Conservation (phyloP, 2,797 vertebrate genomes). For the Sciaenops ocellatus region DNA sequence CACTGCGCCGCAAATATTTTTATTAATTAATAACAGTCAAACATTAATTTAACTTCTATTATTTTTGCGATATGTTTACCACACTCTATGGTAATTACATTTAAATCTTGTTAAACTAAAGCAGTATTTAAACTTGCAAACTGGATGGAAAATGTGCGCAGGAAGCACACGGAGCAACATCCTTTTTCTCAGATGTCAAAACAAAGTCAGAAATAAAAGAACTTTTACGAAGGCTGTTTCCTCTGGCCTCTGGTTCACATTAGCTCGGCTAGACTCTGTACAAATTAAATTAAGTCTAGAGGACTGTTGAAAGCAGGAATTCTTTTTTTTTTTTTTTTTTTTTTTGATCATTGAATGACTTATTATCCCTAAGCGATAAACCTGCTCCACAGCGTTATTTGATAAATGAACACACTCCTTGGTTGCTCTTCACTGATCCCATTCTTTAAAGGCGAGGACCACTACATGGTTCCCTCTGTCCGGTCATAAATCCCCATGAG, state of each 20-base stretch:
- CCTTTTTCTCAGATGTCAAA: constrained; percentile 51
- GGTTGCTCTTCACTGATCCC: constrained; percentile 32
- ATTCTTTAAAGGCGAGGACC: constrained; percentile 27
- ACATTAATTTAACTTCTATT: not conserved
- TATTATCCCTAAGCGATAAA: constrained; percentile 25
- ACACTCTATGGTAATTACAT: not conserved
- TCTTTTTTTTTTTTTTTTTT: constrained; percentile 1
- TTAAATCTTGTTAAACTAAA: constrained; percentile 16
- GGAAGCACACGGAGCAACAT: constrained; percentile 34
- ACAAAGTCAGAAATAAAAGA: constrained; percentile 42
- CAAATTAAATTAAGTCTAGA: constrained; percentile 48
- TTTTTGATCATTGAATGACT: constrained; percentile 19
- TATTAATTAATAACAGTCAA: constrained; percentile 2
- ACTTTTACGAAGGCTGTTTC: constrained; percentile 19
- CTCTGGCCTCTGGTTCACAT: constrained; percentile 53
- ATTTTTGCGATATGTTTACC: not conserved
- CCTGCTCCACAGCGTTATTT: constrained; percentile 31
- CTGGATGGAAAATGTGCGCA: constrained; percentile 38
- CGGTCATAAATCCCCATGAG: constrained; percentile 40
- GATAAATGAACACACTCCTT: constrained; percentile 39
- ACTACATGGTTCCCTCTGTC: constrained; percentile 13
- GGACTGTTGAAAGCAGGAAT: constrained; percentile 33
- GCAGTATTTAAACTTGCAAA: constrained; percentile 16
- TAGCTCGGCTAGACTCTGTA: constrained; percentile 39
- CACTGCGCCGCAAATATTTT: constrained; percentile 5